phyloP scores from a whole-genome alignment of 2,113 vertebrate species.

The Glaucomys volans region DNA sequence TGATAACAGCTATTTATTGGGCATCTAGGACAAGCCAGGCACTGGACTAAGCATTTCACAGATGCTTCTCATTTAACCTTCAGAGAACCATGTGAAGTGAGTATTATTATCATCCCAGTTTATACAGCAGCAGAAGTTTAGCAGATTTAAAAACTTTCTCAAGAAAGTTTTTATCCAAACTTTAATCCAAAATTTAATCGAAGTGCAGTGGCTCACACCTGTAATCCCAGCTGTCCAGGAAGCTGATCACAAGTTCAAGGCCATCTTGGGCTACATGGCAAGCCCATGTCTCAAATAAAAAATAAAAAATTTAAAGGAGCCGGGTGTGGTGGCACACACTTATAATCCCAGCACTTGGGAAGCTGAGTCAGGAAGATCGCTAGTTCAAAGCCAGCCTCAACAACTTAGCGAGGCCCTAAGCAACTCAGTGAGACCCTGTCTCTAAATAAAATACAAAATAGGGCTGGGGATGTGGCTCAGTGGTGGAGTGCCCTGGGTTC shows the following conservation, averaged over 20 bases:
- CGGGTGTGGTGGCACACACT: no score
- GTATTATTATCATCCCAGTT: neutral
- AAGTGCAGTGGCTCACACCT: neutral
- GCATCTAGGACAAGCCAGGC: neutral
- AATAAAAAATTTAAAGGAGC: no score
- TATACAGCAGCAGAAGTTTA: neutral
- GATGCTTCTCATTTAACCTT: conserved; percentile 33
- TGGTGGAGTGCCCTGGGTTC: no score
- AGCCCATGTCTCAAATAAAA: neutral
- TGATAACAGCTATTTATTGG: neutral
- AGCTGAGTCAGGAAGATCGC: no score
- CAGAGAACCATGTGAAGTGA: neutral
- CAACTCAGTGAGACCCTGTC: no score
- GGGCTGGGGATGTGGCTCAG: no score
- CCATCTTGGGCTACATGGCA: neutral
- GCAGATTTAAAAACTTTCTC: neutral
- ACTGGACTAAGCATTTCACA: neutral
- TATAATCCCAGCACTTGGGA: no score
- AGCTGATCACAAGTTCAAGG: neutral
- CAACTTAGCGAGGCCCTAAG: no score
- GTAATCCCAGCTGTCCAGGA: neutral
- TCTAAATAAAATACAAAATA: no score
- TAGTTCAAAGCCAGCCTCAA: no score
- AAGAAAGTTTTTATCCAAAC: no score
- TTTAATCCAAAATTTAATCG: no score